Conservation (phyloP, 2,797 vertebrate genomes). For the Philypnodon macrostomus region DNA sequence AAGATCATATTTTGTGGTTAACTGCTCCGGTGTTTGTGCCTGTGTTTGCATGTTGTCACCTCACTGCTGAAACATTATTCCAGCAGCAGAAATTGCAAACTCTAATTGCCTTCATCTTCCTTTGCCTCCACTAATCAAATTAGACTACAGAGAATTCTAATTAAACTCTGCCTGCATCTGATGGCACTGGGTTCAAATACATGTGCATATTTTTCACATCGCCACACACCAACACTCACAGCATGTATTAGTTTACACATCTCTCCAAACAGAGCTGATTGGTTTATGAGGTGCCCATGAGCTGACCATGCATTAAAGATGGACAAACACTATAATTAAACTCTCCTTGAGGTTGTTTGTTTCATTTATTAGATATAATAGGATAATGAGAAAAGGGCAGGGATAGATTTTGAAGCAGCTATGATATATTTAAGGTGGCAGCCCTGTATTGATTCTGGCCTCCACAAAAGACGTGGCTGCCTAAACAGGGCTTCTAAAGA, state of each 20-base stretch:
- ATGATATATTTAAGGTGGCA: slow-evolving; percentile 31
- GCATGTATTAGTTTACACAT: slow-evolving; percentile 35
- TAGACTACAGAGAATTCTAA: slow-evolving; percentile 72
- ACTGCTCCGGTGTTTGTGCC: slow-evolving; percentile 15
- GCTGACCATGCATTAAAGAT: slow-evolving; percentile 34
- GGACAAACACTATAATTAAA: slow-evolving; percentile 6
- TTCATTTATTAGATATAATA: slow-evolving; percentile 29
- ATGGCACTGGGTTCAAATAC: slow-evolving; percentile 37
- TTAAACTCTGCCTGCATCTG: slow-evolving; percentile 63
- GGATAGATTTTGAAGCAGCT: slow-evolving; percentile 7
- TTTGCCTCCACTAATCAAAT: slow-evolving; percentile 74
- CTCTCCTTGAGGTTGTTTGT: slow-evolving; percentile 21
- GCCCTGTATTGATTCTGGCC: slow-evolving; percentile 43
- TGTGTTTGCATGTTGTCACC: slow-evolving; percentile 44
- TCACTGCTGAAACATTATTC: slow-evolving; percentile 61
- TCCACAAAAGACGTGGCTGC: slow-evolving; percentile 20
- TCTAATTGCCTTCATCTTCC: slow-evolving; percentile 74
- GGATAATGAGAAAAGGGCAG: slow-evolving; percentile 2
- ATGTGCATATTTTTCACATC: slow-evolving; percentile 18
- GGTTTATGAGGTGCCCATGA: slow-evolving; percentile 23
- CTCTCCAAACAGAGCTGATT: slow-evolving; percentile 18
- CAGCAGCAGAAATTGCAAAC: slow-evolving; percentile 63
- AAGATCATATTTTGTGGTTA: slow-evolving; percentile 23
- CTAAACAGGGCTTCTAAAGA: slow-evolving; percentile 18
- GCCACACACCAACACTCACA: slow-evolving; percentile 19